Percentiles rank a stretch among this genome's conserved stretches.
Conservation (phyloP, 2,797 vertebrate species). For the Zalophus californianus region DNA sequence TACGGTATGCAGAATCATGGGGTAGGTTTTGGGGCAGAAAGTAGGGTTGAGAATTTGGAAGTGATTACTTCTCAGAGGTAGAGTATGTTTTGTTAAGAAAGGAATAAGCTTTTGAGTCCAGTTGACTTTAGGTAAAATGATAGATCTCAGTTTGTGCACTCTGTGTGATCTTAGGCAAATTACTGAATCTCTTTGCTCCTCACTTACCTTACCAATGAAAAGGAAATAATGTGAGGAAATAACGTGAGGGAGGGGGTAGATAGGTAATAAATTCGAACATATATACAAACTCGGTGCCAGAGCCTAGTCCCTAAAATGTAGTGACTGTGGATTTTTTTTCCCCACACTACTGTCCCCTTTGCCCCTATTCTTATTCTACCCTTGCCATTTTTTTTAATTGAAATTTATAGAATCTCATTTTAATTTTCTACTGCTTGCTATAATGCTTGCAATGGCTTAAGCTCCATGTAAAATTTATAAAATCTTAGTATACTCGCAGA, state of each 20-base stretch:
- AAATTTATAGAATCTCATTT: constrained; percentile 55
- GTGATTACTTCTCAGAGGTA: neutral
- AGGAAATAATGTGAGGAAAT: neutral
- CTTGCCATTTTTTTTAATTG: neutral
- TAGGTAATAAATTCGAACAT: neutral
- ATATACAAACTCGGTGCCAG: neutral
- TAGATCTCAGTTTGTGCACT: neutral
- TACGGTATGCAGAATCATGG: neutral
- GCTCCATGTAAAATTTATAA: constrained; percentile 44
- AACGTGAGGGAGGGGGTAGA: neutral
- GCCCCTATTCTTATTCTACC: neutral
- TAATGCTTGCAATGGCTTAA: constrained; percentile 31
- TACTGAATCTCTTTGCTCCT: neutral
- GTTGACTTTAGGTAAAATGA: neutral
- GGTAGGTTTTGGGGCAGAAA: neutral
- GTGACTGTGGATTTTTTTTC: neutral
- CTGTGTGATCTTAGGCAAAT: neutral
- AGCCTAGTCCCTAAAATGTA: neutral
- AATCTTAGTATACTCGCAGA: constrained; percentile 57
- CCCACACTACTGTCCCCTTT: neutral
- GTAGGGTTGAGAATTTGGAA: neutral
- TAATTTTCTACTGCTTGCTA: constrained; percentile 53
- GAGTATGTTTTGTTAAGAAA: neutral
- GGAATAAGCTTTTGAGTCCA: neutral
- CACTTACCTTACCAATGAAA: constrained; percentile 11